These are phyloP conservation scores for Rhagoletis pomonella DNA, from an alignment of 1,140 invertebrate genomes.

Conservation along the genomic window DNA sequence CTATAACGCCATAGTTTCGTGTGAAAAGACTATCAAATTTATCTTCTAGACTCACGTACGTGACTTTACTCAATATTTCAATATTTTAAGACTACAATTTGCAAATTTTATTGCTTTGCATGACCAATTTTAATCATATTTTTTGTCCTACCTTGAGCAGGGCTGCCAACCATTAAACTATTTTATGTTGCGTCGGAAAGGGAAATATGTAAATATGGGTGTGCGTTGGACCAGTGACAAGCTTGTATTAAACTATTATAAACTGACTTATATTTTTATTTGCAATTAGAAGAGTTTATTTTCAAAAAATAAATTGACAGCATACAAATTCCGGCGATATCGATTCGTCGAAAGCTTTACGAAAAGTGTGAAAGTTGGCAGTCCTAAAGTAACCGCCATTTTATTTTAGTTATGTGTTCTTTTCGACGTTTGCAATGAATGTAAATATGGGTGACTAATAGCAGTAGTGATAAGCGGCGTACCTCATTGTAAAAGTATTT, in stretches of 20 bases:
- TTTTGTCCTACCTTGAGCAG: slow-evolving; percentile 31
- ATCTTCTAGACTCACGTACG: not conserved
- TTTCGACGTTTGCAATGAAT: slow-evolving; percentile 23
- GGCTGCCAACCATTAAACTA: not conserved
- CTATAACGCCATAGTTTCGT: not conserved
- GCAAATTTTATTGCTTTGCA: slow-evolving; percentile 1
- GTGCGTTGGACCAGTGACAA: slow-evolving; percentile 14
- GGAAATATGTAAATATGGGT: not conserved
- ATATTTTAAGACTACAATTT: no score
- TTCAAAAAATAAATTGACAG: not conserved
- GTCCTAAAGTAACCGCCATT: slow-evolving; percentile 50
- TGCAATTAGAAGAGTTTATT: not conserved
- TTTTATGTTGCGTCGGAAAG: not conserved
- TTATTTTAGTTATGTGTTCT: slow-evolving; percentile 51
- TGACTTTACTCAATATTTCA: no score
- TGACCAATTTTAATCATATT: slow-evolving; percentile 48
- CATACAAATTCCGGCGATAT: not conserved
- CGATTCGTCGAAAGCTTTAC: not conserved
- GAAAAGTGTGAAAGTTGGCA: slow-evolving; percentile 18
- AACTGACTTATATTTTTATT: not conserved
- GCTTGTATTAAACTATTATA: not conserved
- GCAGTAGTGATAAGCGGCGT: slow-evolving; percentile 27
- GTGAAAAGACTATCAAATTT: not conserved
- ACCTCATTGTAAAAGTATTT: slow-evolving; percentile 21
- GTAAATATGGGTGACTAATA: slow-evolving; percentile 52